Evolutionary conservation across 2,888 invertebrate species (phyloP), one percentile per base, ranked within the genome.

Genomic region (Lissocephala sabroskyi): DNA sequence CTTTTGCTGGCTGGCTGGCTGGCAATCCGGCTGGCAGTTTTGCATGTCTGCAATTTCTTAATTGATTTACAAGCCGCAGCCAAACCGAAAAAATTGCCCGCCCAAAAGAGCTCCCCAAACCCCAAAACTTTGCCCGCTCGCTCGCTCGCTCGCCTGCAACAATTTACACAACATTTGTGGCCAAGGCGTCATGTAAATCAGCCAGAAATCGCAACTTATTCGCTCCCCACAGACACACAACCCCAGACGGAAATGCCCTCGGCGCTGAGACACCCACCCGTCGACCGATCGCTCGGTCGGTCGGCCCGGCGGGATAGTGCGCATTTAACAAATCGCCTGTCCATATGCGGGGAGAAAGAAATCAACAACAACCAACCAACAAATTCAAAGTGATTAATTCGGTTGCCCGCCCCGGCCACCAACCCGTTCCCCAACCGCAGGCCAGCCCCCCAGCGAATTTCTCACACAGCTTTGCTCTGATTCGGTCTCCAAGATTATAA

Each of bases 1-100:
- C n/a, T n/a, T n/a, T n/a, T 36, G 33, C 11, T 33, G 14, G 13
- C 16, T 16, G 35, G 35, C 35, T 23, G 3, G 3, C 7, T 23
- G 35, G 16, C 10, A 35, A 10, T 35, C 10, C 16, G 13, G 13
- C 14, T 35, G 13, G 13, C 16, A 35, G 16, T 16, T 11, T 65
- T 74, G 52, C 50, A 45, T 56, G 68, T 59, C 73, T 62, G 59
- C 62, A 74, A 62, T 64, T 70, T 64, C 62, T 70, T 74, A 68
- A 68, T 70, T 68, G 68, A 68, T 68, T 68, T 68, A 66, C 41
- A 59, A 48, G 52, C 49, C 45, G 19, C 17, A 37, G 16, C 10
- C n/a, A n/a, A n/a, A 30, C 10, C 11, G 37, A 37, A 13, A n/a
- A n/a, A n/a, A n/a, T n/a, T n/a, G n/a, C n/a, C n/a, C 39, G 52